phyloP scores from a whole-genome alignment of 2,797 vertebrate genomes.

The Florisuga fusca region DNA sequence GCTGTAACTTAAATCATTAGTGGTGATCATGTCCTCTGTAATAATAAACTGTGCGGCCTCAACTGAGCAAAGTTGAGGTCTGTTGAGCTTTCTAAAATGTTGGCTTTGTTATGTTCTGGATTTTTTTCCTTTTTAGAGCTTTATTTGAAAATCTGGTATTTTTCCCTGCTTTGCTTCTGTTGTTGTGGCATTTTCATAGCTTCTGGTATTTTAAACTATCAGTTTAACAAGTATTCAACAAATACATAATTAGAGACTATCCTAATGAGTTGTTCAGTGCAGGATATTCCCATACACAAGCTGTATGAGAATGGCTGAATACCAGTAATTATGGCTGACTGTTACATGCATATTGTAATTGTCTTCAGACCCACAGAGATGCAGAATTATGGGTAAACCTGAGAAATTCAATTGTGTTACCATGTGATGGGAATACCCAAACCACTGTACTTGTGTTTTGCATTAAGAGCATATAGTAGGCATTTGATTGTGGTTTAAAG shows the following conservation, averaged over 20 bases:
- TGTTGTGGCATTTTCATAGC: not conserved
- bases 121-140: not conserved
- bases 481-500: not conserved
- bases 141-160: not conserved
- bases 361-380: not conserved
- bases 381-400: not conserved
- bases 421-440: not conserved
- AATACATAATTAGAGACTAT: not conserved
- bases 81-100: not conserved
- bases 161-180: not conserved
- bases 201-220: slow-evolving; percentile 18
- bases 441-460: not conserved
- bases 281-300: not conserved
- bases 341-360: slow-evolving; percentile 17
- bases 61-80: not conserved
- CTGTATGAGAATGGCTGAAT: slow-evolving; percentile 10
- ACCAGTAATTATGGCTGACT: slow-evolving; percentile 27
- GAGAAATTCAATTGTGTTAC: not conserved
- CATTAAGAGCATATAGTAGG: not conserved
- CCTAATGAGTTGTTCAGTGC: not conserved
- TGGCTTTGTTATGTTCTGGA: not conserved
- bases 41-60: not conserved
- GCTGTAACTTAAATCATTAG: not conserved
- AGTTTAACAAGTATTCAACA: not conserved
- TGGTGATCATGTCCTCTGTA: not conserved